A percentile compares a stretch with the other conserved stretches of the same genome.
These are phyloP conservation scores for Matsumurasca onukii DNA, from an alignment of 1,140 invertebrate species.

Conservation along the genomic window DNA sequence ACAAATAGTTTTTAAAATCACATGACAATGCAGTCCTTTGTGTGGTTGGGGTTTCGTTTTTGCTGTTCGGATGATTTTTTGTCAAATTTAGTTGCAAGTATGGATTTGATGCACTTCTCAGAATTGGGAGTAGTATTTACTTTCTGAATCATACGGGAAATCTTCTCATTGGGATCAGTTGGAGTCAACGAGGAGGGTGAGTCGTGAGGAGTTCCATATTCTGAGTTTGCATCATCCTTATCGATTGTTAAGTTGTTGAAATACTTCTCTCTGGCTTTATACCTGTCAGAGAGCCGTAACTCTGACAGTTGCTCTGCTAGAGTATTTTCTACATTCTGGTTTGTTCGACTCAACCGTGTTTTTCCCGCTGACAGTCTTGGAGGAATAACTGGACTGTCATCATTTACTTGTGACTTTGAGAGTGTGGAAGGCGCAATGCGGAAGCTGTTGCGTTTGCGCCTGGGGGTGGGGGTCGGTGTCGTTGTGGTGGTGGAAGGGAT, in stretches of 20 bases:
- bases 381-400: no score
- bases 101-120: conserved; percentile 16
- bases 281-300: background rate
- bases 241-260: no score
- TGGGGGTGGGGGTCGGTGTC: conserved; percentile 6
- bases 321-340: background rate
- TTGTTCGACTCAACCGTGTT: background rate
- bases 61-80: background rate
- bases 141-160: background rate
- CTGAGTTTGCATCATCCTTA: no score
- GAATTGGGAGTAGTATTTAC: background rate
- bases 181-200: background rate
- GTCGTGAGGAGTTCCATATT: background rate
- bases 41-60: background rate
- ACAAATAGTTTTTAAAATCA: no score
- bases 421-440: background rate
- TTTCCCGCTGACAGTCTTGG: background rate
- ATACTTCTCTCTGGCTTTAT: no score
- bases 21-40: conserved; percentile 17
- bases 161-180: background rate
- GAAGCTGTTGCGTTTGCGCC: conserved; percentile 4
- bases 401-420: no score
- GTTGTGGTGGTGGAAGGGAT: background rate
- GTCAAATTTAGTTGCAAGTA: conserved; percentile 2
- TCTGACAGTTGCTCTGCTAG: background rate